Evolutionary conservation across 2,113 vertebrate genomes (phyloP).

Genomic region (Sinosuthora webbiana): DNA sequence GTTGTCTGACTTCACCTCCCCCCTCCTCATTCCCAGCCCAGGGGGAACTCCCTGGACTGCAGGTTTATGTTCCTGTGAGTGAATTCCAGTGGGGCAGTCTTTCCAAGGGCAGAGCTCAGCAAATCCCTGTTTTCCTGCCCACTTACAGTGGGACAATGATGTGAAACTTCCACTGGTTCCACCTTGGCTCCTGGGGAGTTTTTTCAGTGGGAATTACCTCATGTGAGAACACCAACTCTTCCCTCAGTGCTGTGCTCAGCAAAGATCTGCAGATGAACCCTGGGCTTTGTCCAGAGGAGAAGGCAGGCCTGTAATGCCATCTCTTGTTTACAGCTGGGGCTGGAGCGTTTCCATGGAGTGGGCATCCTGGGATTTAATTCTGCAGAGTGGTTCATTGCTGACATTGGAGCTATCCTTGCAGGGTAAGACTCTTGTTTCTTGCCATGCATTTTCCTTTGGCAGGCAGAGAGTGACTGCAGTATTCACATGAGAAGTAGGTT

Average conservation of each 20-base stretch:
- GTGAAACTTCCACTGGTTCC: neutral
- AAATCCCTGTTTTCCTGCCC: neutral
- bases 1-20: neutral
- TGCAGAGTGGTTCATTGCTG: constrained; percentile 86
- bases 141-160: neutral
- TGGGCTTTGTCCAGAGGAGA: neutral
- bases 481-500: neutral
- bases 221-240: rapidly evolving
- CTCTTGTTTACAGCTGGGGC: constrained; percentile 82
- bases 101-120: neutral
- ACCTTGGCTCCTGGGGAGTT: neutral
- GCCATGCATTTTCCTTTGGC: neutral
- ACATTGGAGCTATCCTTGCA: constrained; percentile 86
- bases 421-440: constrained; percentile 77
- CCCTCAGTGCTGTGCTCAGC: neutral
- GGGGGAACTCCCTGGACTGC: neutral
- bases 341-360: constrained; percentile 87
- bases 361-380: constrained; percentile 95
- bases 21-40: neutral
- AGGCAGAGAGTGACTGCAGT: neutral
- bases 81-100: neutral
- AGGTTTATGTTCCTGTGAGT: neutral
- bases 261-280: neutral
- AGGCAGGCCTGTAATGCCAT: neutral
- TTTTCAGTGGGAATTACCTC: neutral